Evolutionary conservation across 2,113 vertebrate species (phyloP).

Genomic region (Spea bombifrons): DNA sequence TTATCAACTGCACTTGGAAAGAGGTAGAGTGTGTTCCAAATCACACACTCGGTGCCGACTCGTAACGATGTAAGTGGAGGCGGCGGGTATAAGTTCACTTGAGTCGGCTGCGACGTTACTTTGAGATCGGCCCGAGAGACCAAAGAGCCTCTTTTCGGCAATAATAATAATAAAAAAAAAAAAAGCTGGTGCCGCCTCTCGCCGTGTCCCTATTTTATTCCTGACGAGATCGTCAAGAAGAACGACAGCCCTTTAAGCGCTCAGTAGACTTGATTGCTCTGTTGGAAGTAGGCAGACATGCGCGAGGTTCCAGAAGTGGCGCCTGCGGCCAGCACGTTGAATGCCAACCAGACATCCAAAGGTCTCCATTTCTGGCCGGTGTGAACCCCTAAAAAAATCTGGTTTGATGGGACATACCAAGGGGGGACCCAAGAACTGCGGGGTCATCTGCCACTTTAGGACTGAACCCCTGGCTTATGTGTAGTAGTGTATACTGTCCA

Average conservation of each 20-base stretch:
- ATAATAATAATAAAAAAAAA: neutral
- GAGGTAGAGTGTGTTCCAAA: neutral
- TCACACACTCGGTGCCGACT: neutral
- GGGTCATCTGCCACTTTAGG: no score
- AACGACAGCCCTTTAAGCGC: slow-evolving; percentile 6
- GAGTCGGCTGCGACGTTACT: neutral
- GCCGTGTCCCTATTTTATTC: neutral
- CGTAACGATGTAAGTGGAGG: slow-evolving; percentile 3
- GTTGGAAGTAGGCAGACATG: no score
- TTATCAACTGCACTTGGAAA: neutral
- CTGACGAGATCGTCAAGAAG: slow-evolving; percentile 2
- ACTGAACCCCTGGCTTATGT: no score
- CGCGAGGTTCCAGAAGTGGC: no score
- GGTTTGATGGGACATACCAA: no score
- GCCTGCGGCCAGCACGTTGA: no score
- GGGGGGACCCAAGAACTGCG: no score
- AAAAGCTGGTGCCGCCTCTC: neutral
- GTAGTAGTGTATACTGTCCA: no score
- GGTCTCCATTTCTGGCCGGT: no score
- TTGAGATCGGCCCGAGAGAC: neutral
- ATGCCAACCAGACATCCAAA: no score
- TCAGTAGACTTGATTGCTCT: neutral
- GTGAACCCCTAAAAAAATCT: no score
- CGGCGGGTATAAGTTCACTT: neutral
- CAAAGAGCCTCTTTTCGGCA: neutral